Conservation (phyloP, 1,140 invertebrate species). For the Pemphigus obesinymphae region DNA sequence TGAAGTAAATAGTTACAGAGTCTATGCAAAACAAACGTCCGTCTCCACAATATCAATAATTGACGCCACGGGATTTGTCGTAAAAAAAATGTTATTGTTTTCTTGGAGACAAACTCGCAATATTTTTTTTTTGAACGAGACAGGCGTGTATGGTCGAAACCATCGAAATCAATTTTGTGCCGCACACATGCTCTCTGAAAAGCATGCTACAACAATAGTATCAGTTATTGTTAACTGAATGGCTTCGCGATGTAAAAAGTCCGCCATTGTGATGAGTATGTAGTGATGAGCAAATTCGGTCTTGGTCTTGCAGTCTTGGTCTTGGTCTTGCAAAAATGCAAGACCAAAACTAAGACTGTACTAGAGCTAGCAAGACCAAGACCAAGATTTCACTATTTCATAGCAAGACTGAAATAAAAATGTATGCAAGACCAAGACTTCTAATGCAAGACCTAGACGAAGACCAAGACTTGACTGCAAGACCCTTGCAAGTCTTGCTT, state of each 20-base stretch:
- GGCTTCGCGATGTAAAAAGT: neutral
- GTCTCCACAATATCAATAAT: neutral
- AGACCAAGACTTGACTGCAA: no score
- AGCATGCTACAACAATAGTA: neutral
- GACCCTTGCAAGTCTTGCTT: no score
- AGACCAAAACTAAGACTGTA: no score
- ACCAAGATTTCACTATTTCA: no score
- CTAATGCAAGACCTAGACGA: no score
- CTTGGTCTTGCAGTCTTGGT: no score
- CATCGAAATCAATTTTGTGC: neutral
- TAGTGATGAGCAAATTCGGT: no score
- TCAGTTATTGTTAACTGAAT: neutral
- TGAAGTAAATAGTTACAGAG: neutral
- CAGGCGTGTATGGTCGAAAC: neutral
- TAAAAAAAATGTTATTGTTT: neutral
- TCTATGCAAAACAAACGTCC: neutral
- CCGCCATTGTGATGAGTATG: no score
- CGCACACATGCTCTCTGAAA: neutral
- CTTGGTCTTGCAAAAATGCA: no score
- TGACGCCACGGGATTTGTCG: neutral
- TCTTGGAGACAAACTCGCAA: neutral
- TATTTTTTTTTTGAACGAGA: neutral
- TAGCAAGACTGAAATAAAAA: no score
- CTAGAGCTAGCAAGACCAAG: no score
- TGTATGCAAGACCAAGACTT: no score